Base-by-base conservation (phyloP, 2,113 vertebrate species). In the Prinia subflava region DNA sequence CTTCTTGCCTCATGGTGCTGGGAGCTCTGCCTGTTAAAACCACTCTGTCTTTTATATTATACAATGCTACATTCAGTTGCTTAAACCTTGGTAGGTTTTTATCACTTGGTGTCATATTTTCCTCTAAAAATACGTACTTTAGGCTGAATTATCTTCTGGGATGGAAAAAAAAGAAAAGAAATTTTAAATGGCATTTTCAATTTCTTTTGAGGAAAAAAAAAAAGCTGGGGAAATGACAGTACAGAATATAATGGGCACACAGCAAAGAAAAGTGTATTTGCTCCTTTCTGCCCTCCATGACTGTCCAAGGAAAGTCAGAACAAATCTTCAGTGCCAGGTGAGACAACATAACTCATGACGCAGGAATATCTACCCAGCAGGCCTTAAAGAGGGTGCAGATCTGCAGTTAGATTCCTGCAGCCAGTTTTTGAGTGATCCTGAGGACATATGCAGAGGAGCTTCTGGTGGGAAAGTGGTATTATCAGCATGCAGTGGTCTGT, bases 41-140 rank as follows among this genome's bases (percentile, higher is more conserved):
- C 52, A 27, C 13, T 56, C 22, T 71, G 14, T 60, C 28, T 84
- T 94, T 92, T 50, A 31, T 8, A 53, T 64, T 64, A 80, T 19
- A 35, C 62, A 73, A 0, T 6, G 25, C 20, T 80, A 9, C 62
- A 56, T 92, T 90, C 55, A 53, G 31, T 83, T 90, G 21, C 24
- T 83, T 90, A 73, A 74, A 71, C 10, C 15, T 83, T 90, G 44
- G 11, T 62, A 75, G 10, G 7, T 78, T 87, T 93, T 95, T 87
- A 89, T 37, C 62, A 47, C 10, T 88, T 60, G 33, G 8, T 55
- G 28, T 84, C 8, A 7, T 25, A 63, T 67, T 87, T 86, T 89
- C 42, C 30, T 63, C 47, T n/a, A 55, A 83, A 83, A 92, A 74
- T 64, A 77, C n/a, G 62, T 89, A 25, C 12, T 65, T 84, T 42